Evolutionary conservation across 1,140 invertebrate species (phyloP), one percentile per base, ranked within the genome.

Genomic region (honey bee (Apis mellifera)): DNA sequence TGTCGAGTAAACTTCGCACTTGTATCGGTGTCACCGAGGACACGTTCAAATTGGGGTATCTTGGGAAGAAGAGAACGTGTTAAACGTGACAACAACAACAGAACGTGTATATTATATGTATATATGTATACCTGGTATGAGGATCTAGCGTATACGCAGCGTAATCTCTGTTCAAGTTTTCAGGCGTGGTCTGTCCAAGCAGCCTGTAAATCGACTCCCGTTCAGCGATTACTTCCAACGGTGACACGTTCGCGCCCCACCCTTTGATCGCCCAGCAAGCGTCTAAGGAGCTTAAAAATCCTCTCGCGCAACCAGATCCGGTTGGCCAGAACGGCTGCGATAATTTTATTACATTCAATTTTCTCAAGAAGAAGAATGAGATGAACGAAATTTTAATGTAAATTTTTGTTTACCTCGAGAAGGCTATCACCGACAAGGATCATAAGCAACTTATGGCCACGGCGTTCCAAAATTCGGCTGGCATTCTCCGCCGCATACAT

Each of bases 401-500:
- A n/a, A n/a, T n/a, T n/a, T n/a, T n/a, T n/a, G n/a, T n/a, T n/a
- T n/a, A 97, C 97, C 95, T 99, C 99, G 15, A 99, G 95, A 52
- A 99, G 95, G 94, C 98, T 99, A 93, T 99, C 99, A 2, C 99
- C 99, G 11, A 99, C 99, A 62, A 99, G 95, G 78, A 96, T 97
- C 94, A 98, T 97, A 0, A 99, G 93, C 7, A 99, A 94, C 69
- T 96, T 96, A 84, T 98, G 96, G 0, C 97, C 97, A 82, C 96
- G 94, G 73, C 96, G 95, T 92, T 99, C 96, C 1, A 98, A 89
- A 21, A 98, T 96, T 77, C 97, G 95, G 86, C 96, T 97, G 42
- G 98, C 97, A 95, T 99, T 99, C 93, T 99, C 98, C 1, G 99
- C 98, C 9, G 98, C 98, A 94, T 98, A 99, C 97, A 99, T 99